Percentiles rank a stretch among this genome's conserved stretches.
Evolutionary conservation across 2,888 invertebrate genomes (phyloP).

Genomic region (Proisotoma minuta): DNA sequence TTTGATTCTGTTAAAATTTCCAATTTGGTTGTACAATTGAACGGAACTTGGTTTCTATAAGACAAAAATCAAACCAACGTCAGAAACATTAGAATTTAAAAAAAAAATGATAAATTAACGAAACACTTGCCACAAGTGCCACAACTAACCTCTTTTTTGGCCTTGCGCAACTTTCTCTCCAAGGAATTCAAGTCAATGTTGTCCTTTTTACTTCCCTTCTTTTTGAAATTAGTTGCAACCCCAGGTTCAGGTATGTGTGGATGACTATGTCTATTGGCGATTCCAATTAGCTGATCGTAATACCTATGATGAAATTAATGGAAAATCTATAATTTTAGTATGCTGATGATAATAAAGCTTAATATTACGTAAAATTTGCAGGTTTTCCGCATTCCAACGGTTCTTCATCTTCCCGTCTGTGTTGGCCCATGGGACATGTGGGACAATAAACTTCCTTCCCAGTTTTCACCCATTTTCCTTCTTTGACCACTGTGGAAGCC

Average conservation of each 20-base stretch:
- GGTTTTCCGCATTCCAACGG: constrained; percentile 61
- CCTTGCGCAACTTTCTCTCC: constrained; percentile 69
- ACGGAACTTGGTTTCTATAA: constrained; percentile 25
- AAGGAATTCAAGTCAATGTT: constrained; percentile 70
- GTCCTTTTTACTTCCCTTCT: constrained; percentile 58
- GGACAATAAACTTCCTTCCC: constrained; percentile 42
- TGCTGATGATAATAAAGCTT: not conserved
- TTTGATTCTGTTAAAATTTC: constrained; percentile 82
- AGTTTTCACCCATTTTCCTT: constrained; percentile 46
- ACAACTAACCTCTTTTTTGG: constrained; percentile 61
- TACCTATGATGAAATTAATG: too few relatives aligned
- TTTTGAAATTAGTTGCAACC: constrained; percentile 70
- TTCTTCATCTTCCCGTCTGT: constrained; percentile 18
- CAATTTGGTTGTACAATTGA: constrained; percentile 72
- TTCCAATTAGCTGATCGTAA: constrained; percentile 80
- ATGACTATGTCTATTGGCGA: constrained; percentile 75
- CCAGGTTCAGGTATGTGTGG: constrained; percentile 78
- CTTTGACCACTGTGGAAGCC: constrained; percentile 42
- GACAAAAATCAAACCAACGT: not conserved
- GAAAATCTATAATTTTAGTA: not conserved
- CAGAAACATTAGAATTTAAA: not conserved
- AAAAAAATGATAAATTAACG: not conserved
- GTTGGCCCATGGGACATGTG: constrained; percentile 31
- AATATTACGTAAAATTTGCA: constrained; percentile 51
- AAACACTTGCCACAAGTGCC: not conserved